These are phyloP conservation scores for Pristionchus entomophagus DNA, from an alignment of 2,888 invertebrate species.

Conservation along the genomic window DNA sequence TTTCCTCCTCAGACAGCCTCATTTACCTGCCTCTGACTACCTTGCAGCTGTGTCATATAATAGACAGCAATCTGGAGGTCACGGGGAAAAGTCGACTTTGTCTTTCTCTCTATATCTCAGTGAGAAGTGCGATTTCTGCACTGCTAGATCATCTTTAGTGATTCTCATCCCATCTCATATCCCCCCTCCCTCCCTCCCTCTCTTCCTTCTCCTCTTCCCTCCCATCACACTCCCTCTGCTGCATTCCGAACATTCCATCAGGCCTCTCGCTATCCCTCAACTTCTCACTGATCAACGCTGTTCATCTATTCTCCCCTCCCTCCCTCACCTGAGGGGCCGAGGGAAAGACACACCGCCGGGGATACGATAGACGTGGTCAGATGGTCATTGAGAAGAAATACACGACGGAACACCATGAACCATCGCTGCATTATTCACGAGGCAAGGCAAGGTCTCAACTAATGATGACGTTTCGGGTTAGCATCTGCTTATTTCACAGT, in stretches of 20 bases:
- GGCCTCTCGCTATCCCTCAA: conserved; percentile 42
- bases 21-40: neutral
- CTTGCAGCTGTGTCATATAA: neutral
- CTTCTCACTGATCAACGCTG: conserved; percentile 51
- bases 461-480: too few species aligned
- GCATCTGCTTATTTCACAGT: too few species aligned
- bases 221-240: neutral
- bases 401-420: too few species aligned
- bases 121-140: conserved; percentile 10
- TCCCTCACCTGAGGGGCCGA: conserved; percentile 3
- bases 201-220: neutral
- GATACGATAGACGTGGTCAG: neutral
- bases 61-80: neutral
- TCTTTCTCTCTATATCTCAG: too few species aligned
- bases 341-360: neutral
- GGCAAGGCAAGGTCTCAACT: too few species aligned
- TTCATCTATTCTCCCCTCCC: conserved; percentile 17
- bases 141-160: neutral
- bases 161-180: conserved; percentile 40
- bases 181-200: neutral
- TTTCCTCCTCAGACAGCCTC: neutral
- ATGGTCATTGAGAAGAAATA: neutral
- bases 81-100: neutral
- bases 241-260: conserved; percentile 57
- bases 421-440: too few species aligned